phyloP scores from a whole-genome alignment of 53 echinoderm and acorn worm species.

The Temnopleurus reevesii region DNA sequence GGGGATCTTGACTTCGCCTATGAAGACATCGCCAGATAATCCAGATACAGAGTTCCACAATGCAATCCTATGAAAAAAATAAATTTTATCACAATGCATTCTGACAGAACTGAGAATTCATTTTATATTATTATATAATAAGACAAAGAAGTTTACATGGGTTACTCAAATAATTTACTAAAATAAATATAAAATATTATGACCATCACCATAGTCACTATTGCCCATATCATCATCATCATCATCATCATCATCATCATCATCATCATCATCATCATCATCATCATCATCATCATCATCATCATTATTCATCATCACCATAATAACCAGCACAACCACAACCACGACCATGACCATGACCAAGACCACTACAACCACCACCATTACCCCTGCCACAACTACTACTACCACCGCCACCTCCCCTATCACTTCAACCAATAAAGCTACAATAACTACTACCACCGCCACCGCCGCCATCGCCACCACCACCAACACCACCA shows the following conservation, averaged over 20 bases:
- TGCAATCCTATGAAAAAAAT: constrained; percentile 66
- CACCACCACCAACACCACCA: background rate
- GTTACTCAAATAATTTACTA: too few relatives aligned
- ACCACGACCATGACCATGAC: background rate
- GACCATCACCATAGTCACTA: background rate
- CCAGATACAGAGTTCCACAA: constrained; percentile 86
- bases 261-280: background rate
- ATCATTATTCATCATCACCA: background rate
- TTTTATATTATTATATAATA: background rate
- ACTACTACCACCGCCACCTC: background rate
- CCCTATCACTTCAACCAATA: background rate
- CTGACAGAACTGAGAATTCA: background rate
- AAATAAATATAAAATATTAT: too few relatives aligned
- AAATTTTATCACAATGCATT: background rate
- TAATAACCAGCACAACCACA: background rate
- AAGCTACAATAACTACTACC: background rate
- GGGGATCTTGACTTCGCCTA: constrained; percentile 88
- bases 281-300: background rate
- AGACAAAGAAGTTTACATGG: background rate
- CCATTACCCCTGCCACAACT: background rate
- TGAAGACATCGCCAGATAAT: constrained; percentile 75
- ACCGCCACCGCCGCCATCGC: background rate
- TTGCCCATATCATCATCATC: background rate
- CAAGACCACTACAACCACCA: background rate
- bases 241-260: background rate